Evolutionary conservation across 1,140 invertebrate species (phyloP).

Genomic region (Stenopsyche tienmushanensis): DNA sequence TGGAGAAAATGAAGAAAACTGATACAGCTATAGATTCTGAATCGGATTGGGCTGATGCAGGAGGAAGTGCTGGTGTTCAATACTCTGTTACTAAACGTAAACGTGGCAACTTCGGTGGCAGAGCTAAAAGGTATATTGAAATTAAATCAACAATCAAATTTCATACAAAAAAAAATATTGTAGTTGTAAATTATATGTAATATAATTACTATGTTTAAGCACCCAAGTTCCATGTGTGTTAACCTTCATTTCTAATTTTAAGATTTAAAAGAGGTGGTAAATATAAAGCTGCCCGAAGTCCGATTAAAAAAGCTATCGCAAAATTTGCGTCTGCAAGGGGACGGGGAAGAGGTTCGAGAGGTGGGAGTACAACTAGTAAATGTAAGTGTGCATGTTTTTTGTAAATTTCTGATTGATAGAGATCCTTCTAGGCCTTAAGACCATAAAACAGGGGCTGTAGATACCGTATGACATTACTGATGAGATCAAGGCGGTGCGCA

Average conservation of each 20-base stretch:
- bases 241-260: conserved; percentile 3
- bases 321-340: conserved; percentile 5
- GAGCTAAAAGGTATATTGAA: conserved; percentile 32
- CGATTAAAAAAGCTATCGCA: conserved; percentile 12
- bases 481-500: too few relatives aligned
- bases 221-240: not conserved
- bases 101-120: conserved; percentile 2
- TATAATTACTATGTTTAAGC: too few relatives aligned
- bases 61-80: conserved; percentile 10
- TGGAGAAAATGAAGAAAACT: conserved; percentile 36
- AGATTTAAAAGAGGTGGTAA: conserved; percentile 34
- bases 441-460: not conserved
- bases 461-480: too few relatives aligned
- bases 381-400: not conserved
- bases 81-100: conserved; percentile 33
- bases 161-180: too few relatives aligned
- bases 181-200: too few relatives aligned
- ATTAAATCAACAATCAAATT: not conserved
- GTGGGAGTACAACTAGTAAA: not conserved
- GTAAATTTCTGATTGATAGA: not conserved
- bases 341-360: conserved; percentile 7
- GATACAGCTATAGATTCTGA: conserved; percentile 41
- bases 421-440: not conserved
- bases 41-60: conserved; percentile 46
- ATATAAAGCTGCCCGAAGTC: conserved; percentile 12